Conservation (phyloP, 2,888 invertebrate genomes). For the Netelia fuscicornis region DNA sequence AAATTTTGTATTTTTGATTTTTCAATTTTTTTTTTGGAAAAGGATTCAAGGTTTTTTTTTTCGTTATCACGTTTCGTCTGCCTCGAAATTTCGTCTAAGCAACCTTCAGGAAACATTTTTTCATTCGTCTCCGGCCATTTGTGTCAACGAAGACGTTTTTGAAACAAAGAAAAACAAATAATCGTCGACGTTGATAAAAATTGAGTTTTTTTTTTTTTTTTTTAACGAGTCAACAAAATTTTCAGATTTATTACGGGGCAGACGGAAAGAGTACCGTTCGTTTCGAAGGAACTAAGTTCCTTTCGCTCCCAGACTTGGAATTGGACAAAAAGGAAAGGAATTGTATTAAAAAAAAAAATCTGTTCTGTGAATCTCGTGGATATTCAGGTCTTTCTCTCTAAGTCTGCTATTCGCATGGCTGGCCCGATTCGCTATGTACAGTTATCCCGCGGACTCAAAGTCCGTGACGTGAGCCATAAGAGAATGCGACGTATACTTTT, state of each 20-base stretch:
- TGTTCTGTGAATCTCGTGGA: not conserved
- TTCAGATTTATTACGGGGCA: not conserved
- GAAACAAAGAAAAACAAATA: no score
- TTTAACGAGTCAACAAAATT: not conserved
- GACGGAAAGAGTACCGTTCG: not conserved
- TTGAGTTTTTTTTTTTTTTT: no score
- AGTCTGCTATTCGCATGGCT: constrained; percentile 55
- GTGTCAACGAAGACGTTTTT: no score
- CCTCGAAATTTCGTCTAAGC: not conserved
- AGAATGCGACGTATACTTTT: not conserved
- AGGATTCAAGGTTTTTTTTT: not conserved
- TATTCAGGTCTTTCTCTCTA: constrained; percentile 37
- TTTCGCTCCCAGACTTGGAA: not conserved
- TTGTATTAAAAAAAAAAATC: constrained; percentile 23
- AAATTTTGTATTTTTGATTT: no score
- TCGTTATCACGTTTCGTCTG: not conserved
- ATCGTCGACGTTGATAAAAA: no score
- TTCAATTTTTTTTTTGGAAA: not conserved
- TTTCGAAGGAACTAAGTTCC: not conserved
- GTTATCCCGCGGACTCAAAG: constrained; percentile 48
- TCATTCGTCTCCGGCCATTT: not conserved
- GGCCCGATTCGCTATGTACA: constrained; percentile 61
- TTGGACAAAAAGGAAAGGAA: not conserved
- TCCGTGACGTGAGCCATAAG: not conserved
- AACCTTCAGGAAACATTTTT: not conserved